Conservation (phyloP, 2,797 vertebrate genomes). For the Manis javanica region DNA sequence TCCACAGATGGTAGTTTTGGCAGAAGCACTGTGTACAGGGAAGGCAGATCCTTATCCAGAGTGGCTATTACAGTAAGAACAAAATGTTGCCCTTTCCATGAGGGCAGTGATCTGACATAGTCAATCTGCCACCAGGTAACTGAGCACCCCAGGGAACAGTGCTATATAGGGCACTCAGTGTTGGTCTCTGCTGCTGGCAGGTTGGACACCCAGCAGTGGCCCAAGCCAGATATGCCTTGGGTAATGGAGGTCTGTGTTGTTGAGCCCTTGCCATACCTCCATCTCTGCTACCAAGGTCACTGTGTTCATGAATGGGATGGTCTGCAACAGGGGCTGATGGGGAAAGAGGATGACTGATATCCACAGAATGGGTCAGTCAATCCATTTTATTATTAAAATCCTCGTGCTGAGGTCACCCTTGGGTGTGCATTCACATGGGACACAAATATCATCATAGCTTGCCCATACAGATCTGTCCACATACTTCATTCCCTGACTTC, state of each 20-base stretch:
- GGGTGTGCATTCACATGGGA: not conserved
- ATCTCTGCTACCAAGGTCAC: not conserved
- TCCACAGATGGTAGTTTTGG: not conserved
- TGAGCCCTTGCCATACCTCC: too few relatives aligned
- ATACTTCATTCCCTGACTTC: not conserved
- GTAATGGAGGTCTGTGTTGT: not conserved
- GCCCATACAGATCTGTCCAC: not conserved
- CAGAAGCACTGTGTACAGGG: not conserved
- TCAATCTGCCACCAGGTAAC: not conserved
- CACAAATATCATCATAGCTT: not conserved
- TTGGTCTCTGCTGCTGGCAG: not conserved
- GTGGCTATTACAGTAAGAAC: not conserved
- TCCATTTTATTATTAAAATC: not conserved
- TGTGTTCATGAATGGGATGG: not conserved
- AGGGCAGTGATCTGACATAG: not conserved
- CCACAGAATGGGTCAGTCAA: not conserved
- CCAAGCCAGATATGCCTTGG: not conserved
- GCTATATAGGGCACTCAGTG: not conserved
- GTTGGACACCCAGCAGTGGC: not conserved
- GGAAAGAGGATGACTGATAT: not conserved
- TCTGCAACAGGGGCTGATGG: not conserved
- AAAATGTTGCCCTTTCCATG: not conserved
- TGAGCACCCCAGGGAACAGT: not conserved
- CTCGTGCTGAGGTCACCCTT: not conserved
- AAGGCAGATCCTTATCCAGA: not conserved